Evolutionary conservation across 2,888 invertebrate genomes (phyloP), one percentile per base, ranked within the genome.

Genomic region (Epistrophe eligans): DNA sequence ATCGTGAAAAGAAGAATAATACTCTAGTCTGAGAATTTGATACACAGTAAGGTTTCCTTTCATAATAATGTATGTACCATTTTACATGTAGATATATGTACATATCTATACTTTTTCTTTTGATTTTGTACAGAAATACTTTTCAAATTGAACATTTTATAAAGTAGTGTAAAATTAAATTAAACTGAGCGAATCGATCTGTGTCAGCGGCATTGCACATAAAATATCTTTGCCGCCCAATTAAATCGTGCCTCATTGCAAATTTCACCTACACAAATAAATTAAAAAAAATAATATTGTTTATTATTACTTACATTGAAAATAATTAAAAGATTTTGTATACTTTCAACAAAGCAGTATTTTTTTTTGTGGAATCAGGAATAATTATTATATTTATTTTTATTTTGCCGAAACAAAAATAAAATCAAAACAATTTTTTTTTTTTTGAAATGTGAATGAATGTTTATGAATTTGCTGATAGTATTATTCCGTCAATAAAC

Each of bases 91-190:
- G 24, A 24, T 3, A n/a, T 24, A 2, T 24, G 24, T 24, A 24
- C 3, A 24, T 24, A 35, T 50, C 19, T 19, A 9, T 58, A 35
- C 13, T 40, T 40, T 19, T 24, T 19, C 5, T 8, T 38, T 50
- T 50, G 13, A 66, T 13, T 66, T 66, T 48, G 10, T 45, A 32
- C 24, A 17, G 0, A 52, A 52, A 64, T n/a, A 32, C 24, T 24
- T 24, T 24, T 24, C 24, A 48, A 32, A 38, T 45, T 13, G 11
- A 67, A 48, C 67, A 67, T 50, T 67, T 19, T 19, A 50, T 24
- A 38, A 67, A 58, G 38, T 77, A 58, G 38, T 77, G 48, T 67
- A 58, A 77, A 77, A 67, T 58, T 13, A 67, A 67, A 48, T 35
- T 58, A 57, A 57, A 77, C 28, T 48, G 4, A 50, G 48, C 43